Percentiles rank a stretch among this genome's conserved stretches.
These are phyloP conservation scores for Poliocrania exsul DNA, from an alignment of 2,797 vertebrate genomes.

Conservation along the genomic window DNA sequence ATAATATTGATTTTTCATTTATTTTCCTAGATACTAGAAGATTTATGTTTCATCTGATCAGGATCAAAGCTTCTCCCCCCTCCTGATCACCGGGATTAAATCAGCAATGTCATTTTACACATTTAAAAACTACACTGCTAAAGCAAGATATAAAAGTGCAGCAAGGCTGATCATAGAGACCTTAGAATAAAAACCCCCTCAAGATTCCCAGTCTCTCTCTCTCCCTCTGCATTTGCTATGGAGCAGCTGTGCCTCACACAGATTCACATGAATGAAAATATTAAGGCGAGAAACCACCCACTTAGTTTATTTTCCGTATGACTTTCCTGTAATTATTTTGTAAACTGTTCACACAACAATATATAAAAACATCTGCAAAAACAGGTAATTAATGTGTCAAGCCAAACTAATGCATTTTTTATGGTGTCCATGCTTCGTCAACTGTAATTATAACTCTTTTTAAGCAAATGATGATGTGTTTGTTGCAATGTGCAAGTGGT, in stretches of 20 bases:
- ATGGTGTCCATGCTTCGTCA: conserved; percentile 89
- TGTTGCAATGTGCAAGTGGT: conserved; percentile 87
- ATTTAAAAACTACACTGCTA: conserved; percentile 60
- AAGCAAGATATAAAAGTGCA: conserved; percentile 70
- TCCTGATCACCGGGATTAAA: conserved; percentile 64
- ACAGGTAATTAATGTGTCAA: conserved; percentile 97
- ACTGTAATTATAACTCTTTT: conserved; percentile 92
- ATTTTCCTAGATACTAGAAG: conserved; percentile 63
- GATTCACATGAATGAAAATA: conserved; percentile 91
- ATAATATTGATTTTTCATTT: conserved; percentile 64
- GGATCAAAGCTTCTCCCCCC: conserved; percentile 62
- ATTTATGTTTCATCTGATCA: conserved; percentile 67
- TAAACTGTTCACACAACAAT: conserved; percentile 95
- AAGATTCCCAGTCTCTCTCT: conserved; percentile 72
- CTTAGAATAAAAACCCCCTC: conserved; percentile 79
- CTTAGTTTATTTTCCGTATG: conserved; percentile 92
- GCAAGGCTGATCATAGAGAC: conserved; percentile 68
- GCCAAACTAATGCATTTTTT: conserved; percentile 93
- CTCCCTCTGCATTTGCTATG: conserved; percentile 74
- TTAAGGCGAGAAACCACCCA: conserved; percentile 87
- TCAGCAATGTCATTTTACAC: conserved; percentile 65
- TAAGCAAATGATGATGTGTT: conserved; percentile 91
- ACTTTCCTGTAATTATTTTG: conserved; percentile 92
- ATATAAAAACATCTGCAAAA: conserved; percentile 97
- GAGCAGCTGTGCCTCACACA: conserved; percentile 86